phyloP scores from a whole-genome alignment of 2,797 vertebrate species.

The Malacoctenus gilli region DNA sequence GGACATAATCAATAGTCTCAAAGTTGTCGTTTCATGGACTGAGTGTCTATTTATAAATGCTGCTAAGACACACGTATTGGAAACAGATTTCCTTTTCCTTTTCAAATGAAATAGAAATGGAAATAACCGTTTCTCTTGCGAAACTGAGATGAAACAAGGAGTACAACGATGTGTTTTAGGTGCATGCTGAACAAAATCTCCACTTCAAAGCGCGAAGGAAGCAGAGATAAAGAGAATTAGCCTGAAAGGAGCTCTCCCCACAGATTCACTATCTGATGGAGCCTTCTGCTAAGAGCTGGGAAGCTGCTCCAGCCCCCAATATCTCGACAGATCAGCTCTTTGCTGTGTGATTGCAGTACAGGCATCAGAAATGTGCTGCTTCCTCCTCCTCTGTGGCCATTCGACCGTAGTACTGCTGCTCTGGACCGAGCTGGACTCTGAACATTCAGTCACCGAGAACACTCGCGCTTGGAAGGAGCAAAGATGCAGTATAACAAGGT shows the following conservation, averaged over 20 bases:
- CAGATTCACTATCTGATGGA: slow-evolving; percentile 60
- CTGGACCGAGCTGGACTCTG: slow-evolving; percentile 3
- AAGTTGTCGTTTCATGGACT: slow-evolving; percentile 42
- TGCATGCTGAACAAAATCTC: slow-evolving; percentile 12
- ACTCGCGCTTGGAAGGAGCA: slow-evolving; percentile 2
- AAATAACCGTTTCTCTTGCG: too few relatives aligned
- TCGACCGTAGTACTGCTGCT: slow-evolving; percentile 33
- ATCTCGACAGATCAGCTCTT: slow-evolving; percentile 68
- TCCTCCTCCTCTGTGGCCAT: slow-evolving; percentile 46
- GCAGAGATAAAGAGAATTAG: slow-evolving; percentile 34
- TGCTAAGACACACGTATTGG: neutral
- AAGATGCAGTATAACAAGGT: slow-evolving; percentile 6
- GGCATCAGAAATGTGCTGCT: slow-evolving; percentile 68
- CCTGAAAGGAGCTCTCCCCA: slow-evolving; percentile 28
- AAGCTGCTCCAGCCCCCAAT: slow-evolving; percentile 44
- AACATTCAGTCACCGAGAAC: too few relatives aligned
- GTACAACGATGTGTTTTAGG: slow-evolving; percentile 13
- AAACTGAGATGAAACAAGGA: neutral
- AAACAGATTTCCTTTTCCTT: too few relatives aligned
- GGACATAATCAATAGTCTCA: slow-evolving; percentile 32
- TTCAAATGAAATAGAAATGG: too few relatives aligned
- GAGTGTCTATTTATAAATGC: slow-evolving; percentile 39
- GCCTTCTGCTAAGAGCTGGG: slow-evolving; percentile 26
- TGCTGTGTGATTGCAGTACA: slow-evolving; percentile 70
- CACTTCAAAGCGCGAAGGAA: slow-evolving; percentile 44